phyloP scores from a whole-genome alignment of 2,888 invertebrate species.

The Drosophila melanosoma region DNA sequence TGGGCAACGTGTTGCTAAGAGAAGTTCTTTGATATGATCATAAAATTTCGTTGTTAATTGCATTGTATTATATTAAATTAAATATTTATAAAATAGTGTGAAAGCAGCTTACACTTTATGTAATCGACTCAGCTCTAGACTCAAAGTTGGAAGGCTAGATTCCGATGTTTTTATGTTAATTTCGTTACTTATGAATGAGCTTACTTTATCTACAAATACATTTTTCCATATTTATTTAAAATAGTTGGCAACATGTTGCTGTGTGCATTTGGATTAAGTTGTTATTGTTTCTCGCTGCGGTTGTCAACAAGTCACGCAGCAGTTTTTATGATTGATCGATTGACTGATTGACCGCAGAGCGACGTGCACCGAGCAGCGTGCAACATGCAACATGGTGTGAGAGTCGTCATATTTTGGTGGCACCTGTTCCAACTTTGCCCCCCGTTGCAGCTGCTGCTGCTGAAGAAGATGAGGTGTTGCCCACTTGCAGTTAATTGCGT shows the following conservation, averaged over 20 bases:
- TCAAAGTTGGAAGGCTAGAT: too few relatives aligned
- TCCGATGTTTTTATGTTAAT: too few relatives aligned
- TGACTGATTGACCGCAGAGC: slow-evolving; percentile 12
- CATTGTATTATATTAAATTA: background rate
- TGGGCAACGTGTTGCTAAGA: background rate
- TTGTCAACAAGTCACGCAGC: slow-evolving; percentile 65
- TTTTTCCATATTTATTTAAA: background rate
- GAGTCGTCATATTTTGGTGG: slow-evolving; percentile 2
- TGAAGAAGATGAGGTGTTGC: slow-evolving; percentile 65
- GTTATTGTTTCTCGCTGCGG: slow-evolving; percentile 35
- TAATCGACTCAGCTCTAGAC: background rate
- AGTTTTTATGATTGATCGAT: slow-evolving; percentile 68
- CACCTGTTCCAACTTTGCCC: slow-evolving; percentile 5
- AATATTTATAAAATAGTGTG: too few relatives aligned
- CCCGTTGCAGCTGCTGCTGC: background rate
- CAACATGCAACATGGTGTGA: slow-evolving; percentile 7
- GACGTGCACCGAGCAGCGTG: slow-evolving; percentile 30
- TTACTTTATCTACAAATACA: background rate
- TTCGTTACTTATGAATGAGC: too few relatives aligned
- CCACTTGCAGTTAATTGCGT: slow-evolving; percentile 76
- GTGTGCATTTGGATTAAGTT: slow-evolving; percentile 32
- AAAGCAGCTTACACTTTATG: background rate
- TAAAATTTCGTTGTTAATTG: background rate
- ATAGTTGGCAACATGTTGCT: slow-evolving; percentile 9
- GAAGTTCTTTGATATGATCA: background rate